Conservation (phyloP, 1,140 invertebrate species). For the Steinernema khuongi region DNA sequence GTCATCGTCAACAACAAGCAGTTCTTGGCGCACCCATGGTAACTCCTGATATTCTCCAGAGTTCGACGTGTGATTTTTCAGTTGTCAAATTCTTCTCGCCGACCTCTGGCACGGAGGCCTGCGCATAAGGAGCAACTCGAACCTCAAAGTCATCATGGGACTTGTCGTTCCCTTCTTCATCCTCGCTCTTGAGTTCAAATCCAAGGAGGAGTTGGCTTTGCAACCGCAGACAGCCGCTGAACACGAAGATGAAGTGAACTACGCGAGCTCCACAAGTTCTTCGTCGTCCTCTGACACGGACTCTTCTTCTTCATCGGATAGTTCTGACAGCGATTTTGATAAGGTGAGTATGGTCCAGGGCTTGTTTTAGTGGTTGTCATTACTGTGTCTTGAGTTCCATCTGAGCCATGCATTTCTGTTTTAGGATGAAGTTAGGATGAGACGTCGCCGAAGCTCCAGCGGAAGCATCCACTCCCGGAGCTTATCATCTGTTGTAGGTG, state of each 20-base stretch:
- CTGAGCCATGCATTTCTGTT: no score
- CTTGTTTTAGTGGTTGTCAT: no score
- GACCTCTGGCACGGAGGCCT: conserved; percentile 98
- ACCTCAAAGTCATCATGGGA: conserved; percentile 77
- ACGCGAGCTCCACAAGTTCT: conserved; percentile 32
- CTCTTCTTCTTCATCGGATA: conserved; percentile 33
- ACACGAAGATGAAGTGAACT: conserved; percentile 66
- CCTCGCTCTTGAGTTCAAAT: conserved; percentile 85
- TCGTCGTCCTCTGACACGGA: conserved; percentile 41
- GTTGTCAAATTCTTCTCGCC: conserved; percentile 90
- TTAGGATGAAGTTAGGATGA: not conserved
- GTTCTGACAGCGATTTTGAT: not conserved
- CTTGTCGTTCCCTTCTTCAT: conserved; percentile 81
- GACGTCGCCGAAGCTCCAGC: conserved; percentile 23
- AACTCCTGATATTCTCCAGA: not conserved
- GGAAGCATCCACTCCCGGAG: conserved; percentile 28
- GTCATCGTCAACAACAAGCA: conserved; percentile 88
- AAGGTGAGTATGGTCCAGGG: no score
- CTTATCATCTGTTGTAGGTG: conserved; percentile 10
- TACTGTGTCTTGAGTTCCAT: not conserved
- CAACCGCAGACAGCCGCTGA: conserved; percentile 92
- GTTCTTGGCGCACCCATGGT: conserved; percentile 79
- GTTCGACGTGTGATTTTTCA: not conserved
- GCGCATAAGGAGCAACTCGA: conserved; percentile 81
- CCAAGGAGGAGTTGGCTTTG: conserved; percentile 84